Percentiles rank a stretch among this genome's conserved stretches.
These are phyloP conservation scores for Drosophila mercatorum DNA, from an alignment of 2,888 invertebrate genomes.

Conservation along the genomic window DNA sequence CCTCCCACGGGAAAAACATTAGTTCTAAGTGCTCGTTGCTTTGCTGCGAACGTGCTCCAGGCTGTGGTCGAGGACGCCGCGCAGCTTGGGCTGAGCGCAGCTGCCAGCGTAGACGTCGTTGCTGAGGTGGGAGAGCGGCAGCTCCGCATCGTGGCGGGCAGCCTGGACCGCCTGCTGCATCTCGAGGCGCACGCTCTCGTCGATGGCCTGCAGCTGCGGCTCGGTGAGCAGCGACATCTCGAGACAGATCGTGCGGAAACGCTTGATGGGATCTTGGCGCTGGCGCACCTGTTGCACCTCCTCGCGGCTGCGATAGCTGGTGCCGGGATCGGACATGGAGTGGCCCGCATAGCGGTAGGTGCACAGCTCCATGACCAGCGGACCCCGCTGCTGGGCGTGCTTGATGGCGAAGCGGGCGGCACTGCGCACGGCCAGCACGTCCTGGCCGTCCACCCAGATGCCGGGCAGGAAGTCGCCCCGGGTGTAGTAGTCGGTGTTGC, in stretches of 20 bases:
- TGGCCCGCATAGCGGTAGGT: constrained; percentile 99
- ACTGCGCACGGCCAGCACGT: constrained; percentile 95
- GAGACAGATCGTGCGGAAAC: constrained; percentile 94
- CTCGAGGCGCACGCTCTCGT: constrained; percentile 90
- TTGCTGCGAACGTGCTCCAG: constrained; percentile 20
- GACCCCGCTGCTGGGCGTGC: constrained; percentile 93
- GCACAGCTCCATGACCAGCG: constrained; percentile 95
- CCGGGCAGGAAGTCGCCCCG: constrained; percentile 98
- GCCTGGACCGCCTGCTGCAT: constrained; percentile 92
- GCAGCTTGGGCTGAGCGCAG: constrained; percentile 87
- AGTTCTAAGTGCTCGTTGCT: background rate
- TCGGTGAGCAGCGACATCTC: constrained; percentile 89
- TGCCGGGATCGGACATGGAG: constrained; percentile 99
- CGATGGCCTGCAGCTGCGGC: constrained; percentile 94
- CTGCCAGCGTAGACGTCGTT: constrained; percentile 89
- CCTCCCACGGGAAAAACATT: background rate
- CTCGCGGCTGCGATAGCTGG: constrained; percentile 96
- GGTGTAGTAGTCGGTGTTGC: constrained; percentile 94
- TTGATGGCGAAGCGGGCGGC: constrained; percentile 93
- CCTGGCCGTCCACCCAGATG: constrained; percentile 99
- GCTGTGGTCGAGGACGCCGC: constrained; percentile 85
- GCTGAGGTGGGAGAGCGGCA: constrained; percentile 89
- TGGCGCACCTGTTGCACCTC: constrained; percentile 98
- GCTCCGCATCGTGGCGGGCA: constrained; percentile 90
- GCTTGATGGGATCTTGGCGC: constrained; percentile 96